phyloP scores from a whole-genome alignment of 2,113 vertebrate genomes.

The Leuciscus idus region DNA sequence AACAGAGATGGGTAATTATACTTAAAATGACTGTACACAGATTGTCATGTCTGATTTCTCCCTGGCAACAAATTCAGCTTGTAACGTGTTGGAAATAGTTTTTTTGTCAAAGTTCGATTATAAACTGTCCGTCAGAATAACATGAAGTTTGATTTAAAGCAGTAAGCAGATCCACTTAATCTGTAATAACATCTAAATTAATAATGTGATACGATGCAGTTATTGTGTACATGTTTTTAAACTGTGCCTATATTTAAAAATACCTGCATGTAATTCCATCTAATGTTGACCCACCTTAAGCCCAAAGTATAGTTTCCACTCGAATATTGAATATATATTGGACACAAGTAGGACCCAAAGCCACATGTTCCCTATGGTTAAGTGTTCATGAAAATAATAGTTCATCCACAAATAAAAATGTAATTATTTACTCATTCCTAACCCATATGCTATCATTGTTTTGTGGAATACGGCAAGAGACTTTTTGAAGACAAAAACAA shows the following conservation, averaged over 20 bases:
- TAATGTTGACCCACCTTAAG: no score
- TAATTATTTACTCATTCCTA: background rate
- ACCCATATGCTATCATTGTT: no score
- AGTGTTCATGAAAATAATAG: background rate
- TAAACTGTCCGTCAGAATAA: conserved; percentile 1
- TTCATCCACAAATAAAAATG: background rate
- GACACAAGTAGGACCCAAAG: background rate
- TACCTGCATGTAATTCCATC: background rate
- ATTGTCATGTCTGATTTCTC: conserved; percentile 5
- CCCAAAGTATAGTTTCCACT: no score
- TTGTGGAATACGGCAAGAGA: background rate
- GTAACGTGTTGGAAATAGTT: background rate
- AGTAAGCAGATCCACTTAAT: background rate
- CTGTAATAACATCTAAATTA: background rate
- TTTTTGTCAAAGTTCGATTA: background rate
- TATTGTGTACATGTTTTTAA: background rate
- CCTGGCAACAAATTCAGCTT: background rate
- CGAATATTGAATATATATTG: no score
- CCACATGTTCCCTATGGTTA: background rate
- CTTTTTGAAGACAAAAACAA: background rate
- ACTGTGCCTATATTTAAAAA: background rate
- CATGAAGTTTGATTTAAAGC: background rate
- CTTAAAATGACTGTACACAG: background rate
- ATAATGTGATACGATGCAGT: background rate
- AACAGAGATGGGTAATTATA: background rate